Base-by-base conservation (phyloP, 2,113 vertebrate species). In the Dascyllus trimaculatus region DNA sequence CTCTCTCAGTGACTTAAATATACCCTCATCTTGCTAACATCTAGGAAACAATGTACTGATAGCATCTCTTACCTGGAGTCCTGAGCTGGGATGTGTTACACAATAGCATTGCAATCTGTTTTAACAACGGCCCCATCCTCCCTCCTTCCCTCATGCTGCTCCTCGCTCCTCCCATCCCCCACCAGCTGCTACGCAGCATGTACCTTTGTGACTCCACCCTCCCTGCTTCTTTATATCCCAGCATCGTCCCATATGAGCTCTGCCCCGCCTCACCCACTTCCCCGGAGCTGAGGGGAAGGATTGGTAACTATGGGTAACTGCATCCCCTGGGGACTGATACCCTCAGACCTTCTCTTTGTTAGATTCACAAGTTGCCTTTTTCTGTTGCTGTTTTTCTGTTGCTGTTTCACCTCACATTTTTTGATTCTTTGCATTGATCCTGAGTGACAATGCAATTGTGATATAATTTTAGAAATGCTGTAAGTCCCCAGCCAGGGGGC, bases 261-360 rank as follows among this genome's bases (percentile, higher is more conserved):
- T 26, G 81, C 83, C 83, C 60, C 80, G 4, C 90, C 88, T 77
- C n/a, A 2, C 65, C 64, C 72, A 74, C 71, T 73, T 80, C 85
- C 88, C 78, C 18, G 18, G 59, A 64, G 77, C 79, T 43, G 40
- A 51, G 77, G 56, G 51, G 71, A 58, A 68, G 64, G 70, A 77
- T 66, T 78, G 62, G 91, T 92, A 87, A 94, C 93, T 92, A 91
- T 66, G 87, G 89, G 92, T 89, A 93, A 92, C 92, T 79, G 85
- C 90, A 84, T 92, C 93, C 90, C 87, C 38, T 72, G 60, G 86
- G 84, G 81, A 89, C 48, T 48, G 73, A 78, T 89, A 89, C 81
- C 89, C 94, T 92, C 71, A 92, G 83, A 91, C 89, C 89, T 80
- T 32, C 24, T 84, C 82, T 88, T 92, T 92, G 83, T 90, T 88